Evolutionary conservation across 2,888 invertebrate genomes (phyloP).

Genomic region (Vandiemenella viatica): DNA sequence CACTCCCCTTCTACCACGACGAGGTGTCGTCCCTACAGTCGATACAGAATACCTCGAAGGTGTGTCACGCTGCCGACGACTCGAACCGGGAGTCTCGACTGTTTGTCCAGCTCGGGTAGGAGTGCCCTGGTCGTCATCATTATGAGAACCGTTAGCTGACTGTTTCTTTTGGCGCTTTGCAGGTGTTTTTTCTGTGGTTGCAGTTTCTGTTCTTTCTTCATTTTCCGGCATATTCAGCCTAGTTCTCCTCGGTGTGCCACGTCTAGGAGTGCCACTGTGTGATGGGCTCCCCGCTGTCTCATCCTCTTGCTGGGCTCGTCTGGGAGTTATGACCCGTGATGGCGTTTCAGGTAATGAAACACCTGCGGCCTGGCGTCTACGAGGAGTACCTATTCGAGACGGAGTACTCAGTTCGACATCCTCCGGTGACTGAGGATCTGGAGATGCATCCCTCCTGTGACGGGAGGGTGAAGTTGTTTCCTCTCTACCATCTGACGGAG

Average conservation of each 20-base stretch:
- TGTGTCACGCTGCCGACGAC: constrained; percentile 15
- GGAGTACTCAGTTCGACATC: background rate
- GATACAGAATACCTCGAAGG: background rate
- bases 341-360: too few species aligned
- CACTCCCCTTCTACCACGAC: constrained; percentile 24
- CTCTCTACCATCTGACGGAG: too few species aligned
- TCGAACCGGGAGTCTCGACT: too few species aligned
- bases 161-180: background rate
- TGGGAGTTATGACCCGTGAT: background rate
- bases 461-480: too few species aligned
- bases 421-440: background rate
- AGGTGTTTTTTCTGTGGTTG: background rate
- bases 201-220: background rate
- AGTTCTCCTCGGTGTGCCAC: background rate
- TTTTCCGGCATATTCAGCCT: background rate
- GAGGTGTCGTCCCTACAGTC: background rate
- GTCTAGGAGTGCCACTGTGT: background rate
- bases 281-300: background rate
- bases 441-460: background rate
- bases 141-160: too few species aligned
- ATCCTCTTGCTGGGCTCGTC: background rate
- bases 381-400: background rate
- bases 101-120: too few species aligned
- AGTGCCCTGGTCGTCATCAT: too few species aligned
- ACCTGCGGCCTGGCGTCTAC: too few species aligned